phyloP scores from a whole-genome alignment of 2,113 vertebrate genomes.

The Bettongia penicillata region DNA sequence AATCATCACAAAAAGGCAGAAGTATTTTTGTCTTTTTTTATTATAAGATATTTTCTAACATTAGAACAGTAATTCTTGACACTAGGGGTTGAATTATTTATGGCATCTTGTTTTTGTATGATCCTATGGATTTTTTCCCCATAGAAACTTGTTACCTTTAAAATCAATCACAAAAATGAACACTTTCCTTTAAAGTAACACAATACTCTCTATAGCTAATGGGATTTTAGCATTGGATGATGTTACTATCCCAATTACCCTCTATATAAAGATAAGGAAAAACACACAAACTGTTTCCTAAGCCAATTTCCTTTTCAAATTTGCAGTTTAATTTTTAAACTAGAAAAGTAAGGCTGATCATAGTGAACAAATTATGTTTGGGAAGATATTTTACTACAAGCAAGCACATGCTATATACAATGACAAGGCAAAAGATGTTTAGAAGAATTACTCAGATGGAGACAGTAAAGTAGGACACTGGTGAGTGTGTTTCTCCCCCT shows the following conservation, averaged over 20 bases:
- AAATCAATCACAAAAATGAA: slow-evolving; percentile 4
- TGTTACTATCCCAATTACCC: neutral
- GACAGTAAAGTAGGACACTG: slow-evolving; percentile 37
- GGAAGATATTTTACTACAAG: neutral
- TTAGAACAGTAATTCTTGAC: neutral
- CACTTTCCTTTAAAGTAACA: neutral
- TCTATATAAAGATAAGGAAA: slow-evolving; percentile 20
- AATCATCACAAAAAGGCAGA: neutral
- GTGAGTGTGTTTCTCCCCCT: neutral
- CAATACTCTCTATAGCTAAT: neutral
- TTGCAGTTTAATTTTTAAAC: neutral
- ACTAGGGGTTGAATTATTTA: neutral
- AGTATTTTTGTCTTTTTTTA: slow-evolving; percentile 39
- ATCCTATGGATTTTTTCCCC: neutral
- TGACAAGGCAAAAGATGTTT: slow-evolving; percentile 40
- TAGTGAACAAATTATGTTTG: neutral
- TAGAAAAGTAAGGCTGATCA: neutral
- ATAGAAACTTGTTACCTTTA: slow-evolving; percentile 9
- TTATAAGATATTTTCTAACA: slow-evolving; percentile 1
- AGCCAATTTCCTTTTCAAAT: neutral
- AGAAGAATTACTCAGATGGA: slow-evolving; percentile 50
- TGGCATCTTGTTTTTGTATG: neutral
- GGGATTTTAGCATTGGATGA: neutral
- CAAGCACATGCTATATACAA: slow-evolving; percentile 28
- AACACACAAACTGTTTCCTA: neutral